A percentile compares a stretch with the other conserved stretches of the same genome.
Evolutionary conservation across 2,888 invertebrate genomes (phyloP).

Genomic region (Syrphus vitripennis): DNA sequence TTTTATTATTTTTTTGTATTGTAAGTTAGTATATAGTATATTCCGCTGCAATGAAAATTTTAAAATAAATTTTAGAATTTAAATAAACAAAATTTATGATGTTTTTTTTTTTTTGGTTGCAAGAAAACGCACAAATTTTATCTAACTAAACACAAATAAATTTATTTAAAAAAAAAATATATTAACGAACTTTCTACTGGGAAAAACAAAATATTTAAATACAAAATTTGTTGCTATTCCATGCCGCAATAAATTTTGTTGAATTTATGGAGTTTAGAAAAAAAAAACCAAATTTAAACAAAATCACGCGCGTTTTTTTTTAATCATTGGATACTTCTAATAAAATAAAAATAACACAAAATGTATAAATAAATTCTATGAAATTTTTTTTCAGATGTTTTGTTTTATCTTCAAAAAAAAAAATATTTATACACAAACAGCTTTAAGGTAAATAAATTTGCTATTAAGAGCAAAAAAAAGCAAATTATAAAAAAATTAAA

Average conservation of each 20-base stretch:
- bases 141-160: not conserved
- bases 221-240: conserved; percentile 72
- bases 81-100: not conserved
- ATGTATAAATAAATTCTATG: not conserved
- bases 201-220: not conserved
- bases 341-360: not conserved
- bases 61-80: not conserved
- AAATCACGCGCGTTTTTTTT: conserved; percentile 33
- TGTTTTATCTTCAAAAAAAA: not conserved
- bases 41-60: conserved; percentile 51
- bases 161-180: not conserved
- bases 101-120: not conserved
- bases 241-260: conserved; percentile 72
- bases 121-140: not conserved
- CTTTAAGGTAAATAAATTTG: not conserved
- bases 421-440: conserved; percentile 7
- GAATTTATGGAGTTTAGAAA: not conserved
- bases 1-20: not conserved
- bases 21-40: not conserved
- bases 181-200: not conserved
- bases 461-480: not conserved
- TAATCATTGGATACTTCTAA: conserved; percentile 29
- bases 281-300: not conserved
- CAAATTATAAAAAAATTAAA: not conserved
- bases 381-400: not conserved